These are phyloP conservation scores for Athalia cordata DNA, from an alignment of 2,888 invertebrate genomes.

Conservation along the genomic window DNA sequence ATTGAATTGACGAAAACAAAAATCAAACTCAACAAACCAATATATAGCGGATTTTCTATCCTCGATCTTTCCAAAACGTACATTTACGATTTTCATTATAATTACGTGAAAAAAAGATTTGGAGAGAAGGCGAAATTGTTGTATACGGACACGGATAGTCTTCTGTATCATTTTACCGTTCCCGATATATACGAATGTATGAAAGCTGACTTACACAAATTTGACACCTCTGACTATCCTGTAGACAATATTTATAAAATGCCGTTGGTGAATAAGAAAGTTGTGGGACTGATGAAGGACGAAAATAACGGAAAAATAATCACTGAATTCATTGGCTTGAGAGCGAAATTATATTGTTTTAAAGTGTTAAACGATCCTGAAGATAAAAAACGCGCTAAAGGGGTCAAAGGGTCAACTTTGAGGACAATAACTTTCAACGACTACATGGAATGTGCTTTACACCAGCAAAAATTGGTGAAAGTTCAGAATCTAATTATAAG, in stretches of 20 bases:
- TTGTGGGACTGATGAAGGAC: conserved; percentile 62
- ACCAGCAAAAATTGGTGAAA: conserved; percentile 43
- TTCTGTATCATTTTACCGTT: conserved; percentile 61
- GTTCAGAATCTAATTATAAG: conserved; percentile 47
- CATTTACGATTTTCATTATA: conserved; percentile 50
- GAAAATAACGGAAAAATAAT: conserved; percentile 58
- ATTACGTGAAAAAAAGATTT: conserved; percentile 41
- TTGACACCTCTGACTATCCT: conserved; percentile 61
- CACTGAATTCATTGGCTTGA: conserved; percentile 59
- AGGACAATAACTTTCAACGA: conserved; percentile 47
- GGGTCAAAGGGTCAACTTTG: conserved; percentile 39
- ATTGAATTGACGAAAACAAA: conserved; percentile 46
- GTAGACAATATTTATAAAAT: conserved; percentile 57
- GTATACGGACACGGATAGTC: conserved; percentile 63
- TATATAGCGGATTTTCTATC: conserved; percentile 48
- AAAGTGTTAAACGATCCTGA: conserved; percentile 35
- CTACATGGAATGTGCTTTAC: conserved; percentile 40
- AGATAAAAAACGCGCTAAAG: conserved; percentile 47
- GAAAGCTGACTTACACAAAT: conserved; percentile 56
- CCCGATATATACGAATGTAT: conserved; percentile 64
- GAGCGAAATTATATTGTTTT: conserved; percentile 57
- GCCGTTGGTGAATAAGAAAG: conserved; percentile 58
- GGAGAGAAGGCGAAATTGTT: conserved; percentile 52
- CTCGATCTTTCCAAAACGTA: conserved; percentile 45
- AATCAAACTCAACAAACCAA: conserved; percentile 49